Conservation (phyloP, 2,113 vertebrate species). For the Pollimyrus isidori region DNA sequence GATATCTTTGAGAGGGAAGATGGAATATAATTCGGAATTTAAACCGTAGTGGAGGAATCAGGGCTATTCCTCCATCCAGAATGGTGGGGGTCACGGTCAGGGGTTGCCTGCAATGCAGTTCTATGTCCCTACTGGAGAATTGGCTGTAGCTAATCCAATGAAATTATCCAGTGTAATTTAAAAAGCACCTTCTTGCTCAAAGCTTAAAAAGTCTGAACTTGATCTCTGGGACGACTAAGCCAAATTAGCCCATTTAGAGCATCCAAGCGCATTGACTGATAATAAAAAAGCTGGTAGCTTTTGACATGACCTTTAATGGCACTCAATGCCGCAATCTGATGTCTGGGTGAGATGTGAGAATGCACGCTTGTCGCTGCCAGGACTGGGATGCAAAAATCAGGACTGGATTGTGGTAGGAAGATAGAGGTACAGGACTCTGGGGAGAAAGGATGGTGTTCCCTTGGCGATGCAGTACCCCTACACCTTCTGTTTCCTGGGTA, state of each 20-base stretch:
- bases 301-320: background rate
- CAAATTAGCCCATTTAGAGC: background rate
- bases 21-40: background rate
- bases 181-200: background rate
- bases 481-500: background rate
- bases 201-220: background rate
- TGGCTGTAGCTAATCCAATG: background rate
- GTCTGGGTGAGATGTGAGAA: background rate
- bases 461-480: background rate
- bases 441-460: background rate
- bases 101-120: background rate
- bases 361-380: background rate
- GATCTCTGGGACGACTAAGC: background rate
- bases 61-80: background rate
- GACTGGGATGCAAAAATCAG: background rate
- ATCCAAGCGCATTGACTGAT: background rate
- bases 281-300: background rate
- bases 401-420: background rate
- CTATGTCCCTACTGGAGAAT: background rate
- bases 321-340: background rate
- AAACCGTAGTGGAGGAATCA: background rate
- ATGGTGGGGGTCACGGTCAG: too few species aligned
- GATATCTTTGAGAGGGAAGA: background rate
- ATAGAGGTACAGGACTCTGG: background rate
- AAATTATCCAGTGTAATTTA: slow-evolving; percentile 5